Base-by-base conservation (phyloP, 1,140 invertebrate genomes). In the Cydia fagiglandana region DNA sequence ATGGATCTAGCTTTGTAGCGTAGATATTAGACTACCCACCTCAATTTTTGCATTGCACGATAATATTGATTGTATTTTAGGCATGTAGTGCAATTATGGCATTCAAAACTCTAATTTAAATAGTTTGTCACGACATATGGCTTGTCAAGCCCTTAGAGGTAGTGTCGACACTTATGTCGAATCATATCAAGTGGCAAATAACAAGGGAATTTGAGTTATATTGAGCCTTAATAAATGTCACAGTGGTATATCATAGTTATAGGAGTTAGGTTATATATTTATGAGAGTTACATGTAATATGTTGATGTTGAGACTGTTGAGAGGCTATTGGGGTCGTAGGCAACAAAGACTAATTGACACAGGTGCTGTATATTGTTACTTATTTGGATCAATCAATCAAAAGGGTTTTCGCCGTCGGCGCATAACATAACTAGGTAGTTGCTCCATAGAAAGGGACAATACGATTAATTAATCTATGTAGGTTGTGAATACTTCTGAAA, bases 81-180 rank as follows among this genome's bases (percentile, higher is more conserved):
- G 34, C 34, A 34, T 6, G 34, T 34, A 6, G 17, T 56, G 53
- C 15, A 56, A 24, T 24, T 61, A 24, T 61, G 9, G 56, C 56
- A 61, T 61, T 61, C 20, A 61, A 20, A 9, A 24, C 56, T 61
- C 56, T 61, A 61, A 61, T 61, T 61, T 61, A 61, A 61, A 61
- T 61, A 61, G 17, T 61, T 61, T 61, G 56, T 24, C 56, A 61
- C 56, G 56, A 61, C 56, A 24, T 24, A 61, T 0, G 53, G 24
- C 24, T 24, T 24, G 24, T 7, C 56, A 20, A 61, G 56, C 56
- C 56, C 56, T 61, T 61, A 53, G 12, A 47, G 10, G 45, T n/a
- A 56, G 20, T 24, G 56, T 61, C 20, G 56, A 61, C 56, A 61
- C 10, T 10, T 41, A 7, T 24, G 56, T 24, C 17, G 17, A 61